A percentile compares a stretch with the other conserved stretches of the same genome.
These are phyloP conservation scores for Phainopepla nitens DNA, from an alignment of 2,113 vertebrate species.

Conservation along the genomic window DNA sequence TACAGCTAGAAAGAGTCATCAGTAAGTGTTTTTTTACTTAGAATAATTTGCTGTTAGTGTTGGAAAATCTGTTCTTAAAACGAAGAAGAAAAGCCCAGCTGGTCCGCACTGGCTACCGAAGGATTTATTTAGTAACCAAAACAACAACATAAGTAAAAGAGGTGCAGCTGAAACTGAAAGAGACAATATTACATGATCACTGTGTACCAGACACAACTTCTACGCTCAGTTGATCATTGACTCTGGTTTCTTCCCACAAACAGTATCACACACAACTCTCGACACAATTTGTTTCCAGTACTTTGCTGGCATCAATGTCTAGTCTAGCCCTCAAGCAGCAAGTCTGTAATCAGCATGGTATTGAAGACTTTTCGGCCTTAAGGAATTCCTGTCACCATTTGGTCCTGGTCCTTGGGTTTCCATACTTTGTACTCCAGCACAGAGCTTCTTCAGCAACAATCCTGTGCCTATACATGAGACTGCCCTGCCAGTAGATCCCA, in stretches of 20 bases:
- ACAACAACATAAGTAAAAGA: neutral
- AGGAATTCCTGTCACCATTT: neutral
- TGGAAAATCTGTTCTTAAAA: neutral
- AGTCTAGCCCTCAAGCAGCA: neutral
- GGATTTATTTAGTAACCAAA: neutral
- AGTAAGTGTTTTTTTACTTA: neutral
- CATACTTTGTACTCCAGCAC: neutral
- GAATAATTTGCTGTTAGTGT: neutral
- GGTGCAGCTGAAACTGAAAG: neutral
- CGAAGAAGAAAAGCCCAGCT: neutral
- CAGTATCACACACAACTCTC: neutral
- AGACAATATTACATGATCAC: neutral
- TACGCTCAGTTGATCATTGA: fast-evolving
- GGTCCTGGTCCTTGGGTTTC: neutral
- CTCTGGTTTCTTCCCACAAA: neutral
- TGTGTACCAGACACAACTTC: neutral
- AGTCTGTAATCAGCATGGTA: neutral
- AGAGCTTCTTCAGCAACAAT: neutral
- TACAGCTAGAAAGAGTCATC: neutral
- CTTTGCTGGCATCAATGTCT: neutral
- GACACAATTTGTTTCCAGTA: neutral
- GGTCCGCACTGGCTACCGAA: too few species aligned
- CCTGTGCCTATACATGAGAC: fast-evolving
- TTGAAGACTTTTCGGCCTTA: neutral
- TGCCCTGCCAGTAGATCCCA: neutral